A percentile compares a stretch with the other conserved stretches of the same genome.
These are phyloP conservation scores for Acanthisitta chloris DNA, from an alignment of 2,113 vertebrate species.

Conservation along the genomic window DNA sequence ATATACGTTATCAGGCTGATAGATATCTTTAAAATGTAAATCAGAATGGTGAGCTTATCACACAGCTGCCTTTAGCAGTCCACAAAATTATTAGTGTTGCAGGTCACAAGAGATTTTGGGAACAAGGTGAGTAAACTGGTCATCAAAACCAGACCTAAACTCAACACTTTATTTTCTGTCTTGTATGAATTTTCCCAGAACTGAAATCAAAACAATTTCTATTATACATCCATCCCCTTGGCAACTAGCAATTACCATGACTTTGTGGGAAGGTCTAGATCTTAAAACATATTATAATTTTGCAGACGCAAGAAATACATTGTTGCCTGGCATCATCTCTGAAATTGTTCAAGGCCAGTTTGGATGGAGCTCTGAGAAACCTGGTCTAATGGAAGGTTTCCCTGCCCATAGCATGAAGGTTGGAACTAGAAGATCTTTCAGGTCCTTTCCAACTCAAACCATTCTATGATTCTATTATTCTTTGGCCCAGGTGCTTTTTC, in stretches of 20 bases:
- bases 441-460: neutral
- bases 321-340: neutral
- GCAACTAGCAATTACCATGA: neutral
- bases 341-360: neutral
- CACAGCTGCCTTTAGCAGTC: conserved; percentile 11
- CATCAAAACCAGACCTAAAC: neutral
- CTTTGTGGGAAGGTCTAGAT: neutral
- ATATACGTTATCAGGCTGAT: conserved; percentile 46
- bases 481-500: neutral
- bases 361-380: neutral
- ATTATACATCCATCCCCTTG: neutral
- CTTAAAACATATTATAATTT: neutral
- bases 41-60: conserved; percentile 41
- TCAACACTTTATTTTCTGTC: neutral
- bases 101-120: neutral
- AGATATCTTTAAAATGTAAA: conserved; percentile 74
- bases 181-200: neutral
- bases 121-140: neutral
- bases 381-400: neutral
- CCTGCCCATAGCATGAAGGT: no score
- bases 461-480: neutral
- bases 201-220: neutral
- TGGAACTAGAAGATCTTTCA: neutral
- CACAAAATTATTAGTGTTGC: conserved; percentile 13
- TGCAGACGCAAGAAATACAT: neutral